Evolutionary conservation across 2,797 vertebrate species (phyloP).

Genomic region (Sebastolobus altivelis): DNA sequence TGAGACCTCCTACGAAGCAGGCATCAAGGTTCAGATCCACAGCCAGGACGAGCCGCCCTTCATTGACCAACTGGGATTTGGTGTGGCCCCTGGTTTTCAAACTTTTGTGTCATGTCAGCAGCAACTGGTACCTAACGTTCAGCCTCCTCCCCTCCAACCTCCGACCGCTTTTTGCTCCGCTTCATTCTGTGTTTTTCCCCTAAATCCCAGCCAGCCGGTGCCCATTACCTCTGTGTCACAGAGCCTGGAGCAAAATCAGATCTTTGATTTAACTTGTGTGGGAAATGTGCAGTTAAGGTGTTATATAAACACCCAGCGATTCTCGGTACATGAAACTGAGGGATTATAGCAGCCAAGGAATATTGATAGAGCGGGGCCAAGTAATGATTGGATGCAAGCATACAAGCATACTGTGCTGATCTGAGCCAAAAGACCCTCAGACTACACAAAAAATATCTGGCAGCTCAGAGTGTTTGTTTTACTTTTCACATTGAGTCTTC

Average conservation of each 20-base stretch:
- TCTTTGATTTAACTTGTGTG: conserved; percentile 41
- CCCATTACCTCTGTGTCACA: conserved; percentile 57
- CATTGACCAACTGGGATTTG: conserved; percentile 95
- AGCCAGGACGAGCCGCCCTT: conserved; percentile 93
- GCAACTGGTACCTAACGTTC: conserved; percentile 86
- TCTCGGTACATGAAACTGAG: conserved; percentile 34
- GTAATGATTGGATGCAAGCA: conserved; percentile 47
- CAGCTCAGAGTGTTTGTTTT: conserved; percentile 52
- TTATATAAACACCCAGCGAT: conserved; percentile 32
- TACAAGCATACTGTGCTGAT: conserved; percentile 44
- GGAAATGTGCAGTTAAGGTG: conserved; percentile 40
- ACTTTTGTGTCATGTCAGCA: conserved; percentile 91
- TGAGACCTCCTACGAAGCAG: conserved; percentile 93
- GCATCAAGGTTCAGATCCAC: conserved; percentile 97
- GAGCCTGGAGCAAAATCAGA: conserved; percentile 70
- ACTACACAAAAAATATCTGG: conserved; percentile 59
- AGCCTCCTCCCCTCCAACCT: conserved; percentile 58
- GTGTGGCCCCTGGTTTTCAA: conserved; percentile 90
- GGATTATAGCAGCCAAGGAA: conserved; percentile 34
- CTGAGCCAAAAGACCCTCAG: conserved; percentile 48
- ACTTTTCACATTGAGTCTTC: conserved; percentile 34
- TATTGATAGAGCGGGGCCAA: conserved; percentile 49
- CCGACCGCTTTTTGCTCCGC: conserved; percentile 37
- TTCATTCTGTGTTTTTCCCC: conserved; percentile 61
- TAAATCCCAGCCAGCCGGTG: conserved; percentile 31